Percentiles rank a stretch among this genome's conserved stretches.
These are phyloP conservation scores for Doris montereyensis DNA, from an alignment of 2,888 invertebrate genomes.

Conservation along the genomic window DNA sequence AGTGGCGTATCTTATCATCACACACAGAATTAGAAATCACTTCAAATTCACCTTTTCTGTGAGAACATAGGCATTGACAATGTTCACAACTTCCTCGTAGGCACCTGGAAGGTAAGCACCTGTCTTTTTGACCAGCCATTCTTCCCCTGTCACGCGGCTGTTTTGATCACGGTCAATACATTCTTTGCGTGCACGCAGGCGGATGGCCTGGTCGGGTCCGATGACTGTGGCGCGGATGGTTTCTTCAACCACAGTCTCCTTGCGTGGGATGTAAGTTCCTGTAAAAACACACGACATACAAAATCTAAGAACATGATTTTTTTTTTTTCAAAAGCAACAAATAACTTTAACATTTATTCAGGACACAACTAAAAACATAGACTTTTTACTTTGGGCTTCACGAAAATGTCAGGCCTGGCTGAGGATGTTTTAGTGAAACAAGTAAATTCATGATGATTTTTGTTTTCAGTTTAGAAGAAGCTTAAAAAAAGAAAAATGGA, in stretches of 20 bases:
- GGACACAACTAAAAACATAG: background rate
- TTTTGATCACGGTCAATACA: conserved; percentile 69
- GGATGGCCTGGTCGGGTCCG: conserved; percentile 74
- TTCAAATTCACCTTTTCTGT: conserved; percentile 75
- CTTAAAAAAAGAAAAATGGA: too few relatives aligned
- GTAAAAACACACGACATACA: conserved; percentile 11
- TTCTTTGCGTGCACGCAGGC: conserved; percentile 73
- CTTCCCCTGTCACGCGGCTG: conserved; percentile 71
- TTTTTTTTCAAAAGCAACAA: background rate
- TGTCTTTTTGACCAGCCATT: conserved; percentile 74
- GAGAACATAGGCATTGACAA: conserved; percentile 74
- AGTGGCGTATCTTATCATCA: too few relatives aligned
- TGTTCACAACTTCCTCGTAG: conserved; percentile 74
- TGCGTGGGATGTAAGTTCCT: conserved; percentile 75
- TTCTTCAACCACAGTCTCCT: conserved; percentile 74
- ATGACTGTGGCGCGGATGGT: conserved; percentile 73
- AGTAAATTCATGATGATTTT: too few relatives aligned
- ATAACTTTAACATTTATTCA: background rate
- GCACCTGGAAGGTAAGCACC: conserved; percentile 76
- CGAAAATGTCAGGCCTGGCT: too few relatives aligned
- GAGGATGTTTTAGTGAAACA: too few relatives aligned
- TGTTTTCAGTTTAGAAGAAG: too few relatives aligned
- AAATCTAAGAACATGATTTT: background rate
- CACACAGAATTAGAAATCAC: too few relatives aligned
- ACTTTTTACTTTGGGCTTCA: too few relatives aligned